Evolutionary conservation across 2,888 invertebrate genomes (phyloP).

Genomic region (Cotesia congregata): DNA sequence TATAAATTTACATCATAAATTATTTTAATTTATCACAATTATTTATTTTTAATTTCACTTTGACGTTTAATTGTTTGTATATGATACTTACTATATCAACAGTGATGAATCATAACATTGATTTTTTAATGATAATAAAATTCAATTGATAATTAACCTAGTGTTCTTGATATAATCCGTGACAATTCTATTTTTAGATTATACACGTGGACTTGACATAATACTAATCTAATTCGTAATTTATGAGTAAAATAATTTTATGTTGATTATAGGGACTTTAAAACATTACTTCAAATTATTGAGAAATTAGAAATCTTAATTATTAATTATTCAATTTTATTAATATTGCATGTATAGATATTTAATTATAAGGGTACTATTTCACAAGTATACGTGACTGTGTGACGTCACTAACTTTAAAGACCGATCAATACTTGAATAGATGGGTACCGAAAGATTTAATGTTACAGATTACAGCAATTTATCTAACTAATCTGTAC

Average conservation of each 20-base stretch:
- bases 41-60: background rate
- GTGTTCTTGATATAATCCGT: background rate
- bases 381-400: constrained; percentile 51
- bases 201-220: background rate
- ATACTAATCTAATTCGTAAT: background rate
- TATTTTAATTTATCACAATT: background rate
- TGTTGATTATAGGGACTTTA: background rate
- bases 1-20: background rate
- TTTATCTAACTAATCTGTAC: background rate
- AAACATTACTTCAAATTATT: background rate
- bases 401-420: constrained; percentile 64
- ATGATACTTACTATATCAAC: background rate
- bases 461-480: constrained; percentile 18
- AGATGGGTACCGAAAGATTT: constrained; percentile 52
- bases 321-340: background rate
- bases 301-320: background rate
- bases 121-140: background rate
- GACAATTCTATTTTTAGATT: constrained; percentile 8
- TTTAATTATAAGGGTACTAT: constrained; percentile 21
- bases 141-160: background rate
- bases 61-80: background rate
- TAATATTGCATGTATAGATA: background rate
- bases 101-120: background rate
- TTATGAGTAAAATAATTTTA: background rate
- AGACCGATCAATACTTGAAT: constrained; percentile 66